A percentile compares a stretch with the other conserved stretches of the same genome.
These are phyloP conservation scores for Dryomyza anilis DNA, from an alignment of 2,888 invertebrate genomes.

Conservation along the genomic window DNA sequence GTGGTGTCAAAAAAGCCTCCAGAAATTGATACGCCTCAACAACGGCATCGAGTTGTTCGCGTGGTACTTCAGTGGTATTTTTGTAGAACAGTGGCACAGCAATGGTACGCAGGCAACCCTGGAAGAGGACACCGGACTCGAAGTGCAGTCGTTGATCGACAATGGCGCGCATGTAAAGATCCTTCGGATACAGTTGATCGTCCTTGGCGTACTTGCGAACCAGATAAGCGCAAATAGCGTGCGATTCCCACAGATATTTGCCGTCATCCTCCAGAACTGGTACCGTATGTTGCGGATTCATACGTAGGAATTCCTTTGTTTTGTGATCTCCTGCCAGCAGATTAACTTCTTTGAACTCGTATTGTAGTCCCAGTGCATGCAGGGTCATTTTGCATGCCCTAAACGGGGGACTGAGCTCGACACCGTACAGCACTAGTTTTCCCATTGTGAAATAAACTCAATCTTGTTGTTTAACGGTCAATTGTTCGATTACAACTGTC, in stretches of 20 bases:
- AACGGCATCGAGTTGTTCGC: conserved; percentile 44
- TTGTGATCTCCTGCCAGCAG: conserved; percentile 45
- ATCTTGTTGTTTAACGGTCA: too few relatives aligned
- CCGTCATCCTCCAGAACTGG: conserved; percentile 53
- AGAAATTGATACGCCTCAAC: conserved; percentile 48
- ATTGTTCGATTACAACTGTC: too few relatives aligned
- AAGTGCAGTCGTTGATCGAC: conserved; percentile 58
- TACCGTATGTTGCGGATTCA: conserved; percentile 57
- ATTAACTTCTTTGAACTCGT: conserved; percentile 48
- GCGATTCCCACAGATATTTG: conserved; percentile 53
- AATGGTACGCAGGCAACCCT: conserved; percentile 46
- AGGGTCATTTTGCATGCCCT: conserved; percentile 49
- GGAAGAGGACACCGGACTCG: conserved; percentile 54
- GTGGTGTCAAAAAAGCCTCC: conserved; percentile 45
- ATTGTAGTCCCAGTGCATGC: conserved; percentile 46
- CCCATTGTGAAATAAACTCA: too few relatives aligned
- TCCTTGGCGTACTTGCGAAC: conserved; percentile 52
- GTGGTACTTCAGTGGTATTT: conserved; percentile 41
- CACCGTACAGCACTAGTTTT: conserved; percentile 50
- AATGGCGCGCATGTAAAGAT: conserved; percentile 50
- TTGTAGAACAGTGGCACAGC: conserved; percentile 43
- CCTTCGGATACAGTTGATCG: conserved; percentile 53
- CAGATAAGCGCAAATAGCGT: conserved; percentile 55
- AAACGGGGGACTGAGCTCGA: conserved; percentile 51
- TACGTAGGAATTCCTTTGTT: conserved; percentile 42